These are phyloP conservation scores for Periparus ater DNA, from an alignment of 2,797 vertebrate species.

Conservation along the genomic window DNA sequence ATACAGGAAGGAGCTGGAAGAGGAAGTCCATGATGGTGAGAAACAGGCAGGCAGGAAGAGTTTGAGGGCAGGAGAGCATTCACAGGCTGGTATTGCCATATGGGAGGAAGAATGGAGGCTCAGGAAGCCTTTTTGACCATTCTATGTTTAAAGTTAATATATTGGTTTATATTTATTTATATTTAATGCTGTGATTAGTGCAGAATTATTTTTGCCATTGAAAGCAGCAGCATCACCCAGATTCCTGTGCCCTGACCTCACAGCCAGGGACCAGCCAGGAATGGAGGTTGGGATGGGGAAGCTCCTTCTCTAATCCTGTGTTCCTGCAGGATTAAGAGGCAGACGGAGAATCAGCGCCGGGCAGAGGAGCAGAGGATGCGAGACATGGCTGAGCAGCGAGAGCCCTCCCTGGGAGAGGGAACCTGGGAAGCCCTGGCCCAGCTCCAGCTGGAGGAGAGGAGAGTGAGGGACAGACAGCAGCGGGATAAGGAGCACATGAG, in stretches of 20 bases:
- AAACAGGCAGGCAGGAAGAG: not conserved
- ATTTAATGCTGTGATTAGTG: too few relatives aligned
- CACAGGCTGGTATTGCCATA: not conserved
- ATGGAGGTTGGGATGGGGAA: not conserved
- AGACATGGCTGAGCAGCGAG: conserved; percentile 3
- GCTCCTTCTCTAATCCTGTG: not conserved
- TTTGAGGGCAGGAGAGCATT: not conserved
- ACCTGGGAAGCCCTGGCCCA: conserved; percentile 74
- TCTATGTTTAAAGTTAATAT: not conserved
- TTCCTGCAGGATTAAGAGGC: conserved; percentile 84
- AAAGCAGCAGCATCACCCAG: too few relatives aligned
- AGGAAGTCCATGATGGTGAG: not conserved
- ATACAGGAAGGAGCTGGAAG: not conserved
- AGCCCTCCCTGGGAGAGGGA: conserved; percentile 53
- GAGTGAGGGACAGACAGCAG: conserved; percentile 68
- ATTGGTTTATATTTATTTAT: not conserved
- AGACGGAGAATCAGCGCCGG: conserved; percentile 81
- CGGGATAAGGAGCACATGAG: conserved; percentile 77
- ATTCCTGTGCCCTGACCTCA: not conserved
- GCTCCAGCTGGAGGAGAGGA: conserved; percentile 78
- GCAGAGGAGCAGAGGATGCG: conserved; percentile 81
- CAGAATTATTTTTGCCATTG: not conserved
- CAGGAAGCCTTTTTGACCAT: rapidly evolving
- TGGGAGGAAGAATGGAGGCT: not conserved
- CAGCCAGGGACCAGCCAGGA: rapidly evolving